Evolutionary conservation across 1,140 invertebrate species (phyloP), one percentile per base, ranked within the genome.

Genomic region (Asbolus verrucosus): DNA sequence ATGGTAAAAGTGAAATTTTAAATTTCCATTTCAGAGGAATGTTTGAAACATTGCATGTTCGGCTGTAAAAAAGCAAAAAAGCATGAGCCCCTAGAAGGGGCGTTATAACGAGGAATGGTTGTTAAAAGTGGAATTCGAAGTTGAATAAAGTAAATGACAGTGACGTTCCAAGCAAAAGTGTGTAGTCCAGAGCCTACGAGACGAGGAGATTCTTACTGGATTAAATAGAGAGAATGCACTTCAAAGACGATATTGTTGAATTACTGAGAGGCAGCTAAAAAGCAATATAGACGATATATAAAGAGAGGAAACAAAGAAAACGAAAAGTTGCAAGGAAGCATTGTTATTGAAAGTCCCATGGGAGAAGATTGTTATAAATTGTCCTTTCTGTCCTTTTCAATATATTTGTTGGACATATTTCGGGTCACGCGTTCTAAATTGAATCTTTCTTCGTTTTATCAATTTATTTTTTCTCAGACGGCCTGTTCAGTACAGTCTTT

Each of bases 341-440:
- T 73, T 73, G 72, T 73, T 73, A 71, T 73, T 68, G 69, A 67
- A 71, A 67, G 72, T 71, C 72, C 65, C 72, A 67, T 60, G 72
- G 62, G 72, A 65, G 71, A 43, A 43, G 69, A 73, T 73, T 73
- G 72, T 73, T 73, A 73, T 73, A 73, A 73, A 73, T 73, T 73
- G 72, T 73, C 69, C 72, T 73, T 60, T 71, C 54, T 41, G 72
- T 67, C 65, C 65, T 66, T 73, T 73, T 71, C 72, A 71, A 73
- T 73, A 73, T 73, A 71, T 73, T 71, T 71, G 69, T 73, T 67
- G 72, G 72, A 73, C 65, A 73, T 73, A 73, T 73, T 73, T 73
- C 69, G 69, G 72, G 72, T 70, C 71, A 69, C 67, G 67, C 60
- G 67, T 72, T 69, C 59, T 65, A 69, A 72, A 72, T 72, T 72